Evolutionary conservation across 2,888 invertebrate genomes (phyloP), one percentile per base, ranked within the genome.

Genomic region (Pseudococcus viburni): DNA sequence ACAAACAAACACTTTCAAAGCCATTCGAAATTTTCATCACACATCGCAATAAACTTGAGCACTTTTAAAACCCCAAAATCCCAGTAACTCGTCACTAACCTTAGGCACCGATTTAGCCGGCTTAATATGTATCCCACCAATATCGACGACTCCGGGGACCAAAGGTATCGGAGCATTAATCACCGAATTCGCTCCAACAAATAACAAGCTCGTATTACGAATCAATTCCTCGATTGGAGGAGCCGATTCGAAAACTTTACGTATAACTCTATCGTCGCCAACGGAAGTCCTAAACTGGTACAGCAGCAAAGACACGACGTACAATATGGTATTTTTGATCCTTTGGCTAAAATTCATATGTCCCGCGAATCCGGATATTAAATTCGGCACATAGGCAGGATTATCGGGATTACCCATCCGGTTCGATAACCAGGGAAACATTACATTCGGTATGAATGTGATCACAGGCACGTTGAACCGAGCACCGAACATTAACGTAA

Each of bases 181-280:
- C 15, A 26, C 46, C n/a, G 22, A 26, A 84, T 88, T 68, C 11
- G 77, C 12, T n/a, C 85, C 22, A 8, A 48, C 85, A 46, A 88
- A 85, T 5, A 88, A 19, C 5, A 88, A 33, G 17, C 85, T 85
- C n/a, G 80, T 88, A 19, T 85, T 85, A 11, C 64, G 39, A 11
- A 85, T 51, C n/a, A 51, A 22, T 4, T 88, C 77, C 12, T 68
- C 12, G 9, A 88, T 6, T 0, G 88, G 39, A 12, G 73, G 68
- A 26, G 51, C 85, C 4, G 64, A 19, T 12, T 64, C 86, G 94
- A 89, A 17, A 93, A 92, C 8, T 12, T 64, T 39, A 51, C 51
- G 46, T 4, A 51, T 33, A 7, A 51, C 77, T 1, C 8, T 48
- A 19, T 83, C 85, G 33, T 85, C 73, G 4, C n/a, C 19, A n/a